A percentile compares a stretch with the other conserved stretches of the same genome.
Conservation (phyloP, 2,888 invertebrate species). For the Pyrrhia umbra region DNA sequence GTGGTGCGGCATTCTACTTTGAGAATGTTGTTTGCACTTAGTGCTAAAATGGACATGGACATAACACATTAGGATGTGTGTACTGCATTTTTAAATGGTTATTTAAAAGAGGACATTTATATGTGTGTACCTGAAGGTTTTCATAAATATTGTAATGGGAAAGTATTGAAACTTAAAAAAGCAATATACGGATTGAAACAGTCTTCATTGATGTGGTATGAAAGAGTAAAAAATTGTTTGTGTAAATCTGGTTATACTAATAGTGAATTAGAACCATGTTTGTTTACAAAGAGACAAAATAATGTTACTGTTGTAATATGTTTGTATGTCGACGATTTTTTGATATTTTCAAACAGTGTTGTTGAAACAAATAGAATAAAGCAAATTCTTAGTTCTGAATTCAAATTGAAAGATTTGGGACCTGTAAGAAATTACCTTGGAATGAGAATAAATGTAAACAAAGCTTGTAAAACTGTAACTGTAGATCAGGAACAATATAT, state of each 20-base stretch:
- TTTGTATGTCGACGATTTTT: not conserved
- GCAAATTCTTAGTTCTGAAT: not conserved
- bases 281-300: not conserved
- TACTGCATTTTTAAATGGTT: not conserved
- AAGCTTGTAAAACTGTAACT: not conserved
- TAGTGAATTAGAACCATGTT: not conserved
- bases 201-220: not conserved
- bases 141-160: not conserved
- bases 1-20: constrained; percentile 46
- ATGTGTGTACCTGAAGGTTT: not conserved
- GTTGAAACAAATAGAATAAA: not conserved
- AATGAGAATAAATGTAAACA: not conserved
- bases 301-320: not conserved
- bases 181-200: not conserved
- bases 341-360: constrained; percentile 2
- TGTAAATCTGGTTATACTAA: not conserved
- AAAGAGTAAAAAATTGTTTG: not conserved
- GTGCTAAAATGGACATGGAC: constrained; percentile 37
- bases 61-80: constrained; percentile 49
- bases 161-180: not conserved
- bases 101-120: not conserved
- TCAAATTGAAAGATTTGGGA: not conserved
- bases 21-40: constrained; percentile 25
- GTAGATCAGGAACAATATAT: not conserved
- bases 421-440: not conserved